Base-by-base conservation (phyloP, 1,140 invertebrate genomes). In the Drosophila yakuba region DNA sequence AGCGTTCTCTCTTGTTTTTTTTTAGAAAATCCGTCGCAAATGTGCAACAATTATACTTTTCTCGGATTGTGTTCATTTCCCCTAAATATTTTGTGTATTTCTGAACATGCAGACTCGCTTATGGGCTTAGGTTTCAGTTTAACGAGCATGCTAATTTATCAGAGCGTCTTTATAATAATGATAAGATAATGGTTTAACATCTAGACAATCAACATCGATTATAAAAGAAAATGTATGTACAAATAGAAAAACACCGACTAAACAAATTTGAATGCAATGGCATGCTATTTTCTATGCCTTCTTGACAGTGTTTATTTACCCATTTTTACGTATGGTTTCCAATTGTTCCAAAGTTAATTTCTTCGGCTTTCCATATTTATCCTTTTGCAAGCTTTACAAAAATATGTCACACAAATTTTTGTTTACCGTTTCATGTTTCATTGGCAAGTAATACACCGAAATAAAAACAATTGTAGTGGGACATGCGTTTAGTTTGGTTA, bases 341-440 rank as follows among this genome's bases (percentile, higher is more conserved):
- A 97, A 96, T 94, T 97, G 96, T 94, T 95, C 95, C 94, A 94
- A 94, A 95, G 95, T 97, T 94, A 97, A 95, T 94, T 95, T 96
- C 95, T 96, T 97, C 94, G 96, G 95, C 94, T 96, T 96, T 94
- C 96, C 96, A 93, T 96, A 95, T 93, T 95, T 96, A 95, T 97
- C 96, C 96, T 96, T 97, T 95, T 96, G 96, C 94, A 96, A 95
- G 96, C 96, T 96, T 96, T 94, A 94, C 93, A 94, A 93, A 94
- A 95, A 94, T 93, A 88, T 91, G 83, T 81, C 64, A 74, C 67
- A 83, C 83, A 88, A 79, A 80, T 80, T 88, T 81, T 78, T 69
- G 57, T 59, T 85, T 79, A 76, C 71, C 47, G 71, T 73, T 78
- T 64, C 67, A 64, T 25, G 68, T 61, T 73, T 73, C 45, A 72